Conservation (phyloP, 2,888 invertebrate species). For the Drosophila flavopinicola region DNA sequence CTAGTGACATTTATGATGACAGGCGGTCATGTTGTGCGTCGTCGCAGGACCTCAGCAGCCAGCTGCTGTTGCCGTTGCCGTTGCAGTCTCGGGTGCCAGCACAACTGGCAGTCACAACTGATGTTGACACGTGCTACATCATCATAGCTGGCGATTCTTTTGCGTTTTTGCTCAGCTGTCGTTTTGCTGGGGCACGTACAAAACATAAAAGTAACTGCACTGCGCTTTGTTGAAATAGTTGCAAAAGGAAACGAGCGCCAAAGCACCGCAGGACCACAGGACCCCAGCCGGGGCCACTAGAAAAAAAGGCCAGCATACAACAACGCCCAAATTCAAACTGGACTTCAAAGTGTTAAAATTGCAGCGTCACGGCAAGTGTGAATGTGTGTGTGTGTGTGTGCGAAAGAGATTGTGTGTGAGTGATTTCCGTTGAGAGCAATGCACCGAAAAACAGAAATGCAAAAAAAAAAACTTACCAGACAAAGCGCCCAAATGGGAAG, state of each 20-base stretch:
- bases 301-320: conserved; percentile 40
- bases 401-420: conserved; percentile 39
- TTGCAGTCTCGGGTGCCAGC: neutral
- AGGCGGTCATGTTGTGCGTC: conserved; percentile 64
- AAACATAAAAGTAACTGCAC: conserved; percentile 79
- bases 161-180: conserved; percentile 56
- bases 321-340: conserved; percentile 69
- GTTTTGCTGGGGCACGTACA: conserved; percentile 68
- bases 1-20: conserved; percentile 74
- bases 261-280: conserved; percentile 61
- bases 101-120: conserved; percentile 47
- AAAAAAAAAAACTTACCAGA: conserved; percentile 37
- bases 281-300: conserved; percentile 18
- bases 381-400: conserved; percentile 6
- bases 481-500: conserved; percentile 32
- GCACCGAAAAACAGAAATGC: conserved; percentile 32
- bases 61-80: conserved; percentile 3
- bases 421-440: conserved; percentile 54
- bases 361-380: conserved; percentile 60
- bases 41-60: conserved; percentile 8
- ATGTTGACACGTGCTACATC: conserved; percentile 80
- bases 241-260: conserved; percentile 67
- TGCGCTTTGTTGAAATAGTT: conserved; percentile 80
- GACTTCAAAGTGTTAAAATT: conserved; percentile 78
- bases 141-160: conserved; percentile 71